phyloP scores from a whole-genome alignment of 1,140 invertebrate genomes.

The Pentalonia nigronervosa region DNA sequence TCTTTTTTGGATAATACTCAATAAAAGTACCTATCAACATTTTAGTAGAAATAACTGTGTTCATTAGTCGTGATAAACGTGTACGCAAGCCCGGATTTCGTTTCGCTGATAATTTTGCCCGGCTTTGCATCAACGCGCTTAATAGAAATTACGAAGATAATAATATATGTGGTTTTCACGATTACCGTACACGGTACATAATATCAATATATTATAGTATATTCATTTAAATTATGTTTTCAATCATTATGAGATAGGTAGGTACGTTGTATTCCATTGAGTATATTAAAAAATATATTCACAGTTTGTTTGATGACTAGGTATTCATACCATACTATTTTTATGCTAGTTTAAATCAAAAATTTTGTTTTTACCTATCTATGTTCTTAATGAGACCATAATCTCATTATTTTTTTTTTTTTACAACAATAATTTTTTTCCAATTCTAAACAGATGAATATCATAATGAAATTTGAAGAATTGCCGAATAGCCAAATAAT shows the following conservation, averaged over 20 bases:
- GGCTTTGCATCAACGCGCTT: not conserved
- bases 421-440: not conserved
- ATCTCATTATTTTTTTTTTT: too few relatives aligned
- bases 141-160: not conserved
- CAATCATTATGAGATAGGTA: too few relatives aligned
- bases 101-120: conserved; percentile 8
- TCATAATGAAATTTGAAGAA: too few relatives aligned
- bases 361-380: too few relatives aligned
- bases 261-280: too few relatives aligned
- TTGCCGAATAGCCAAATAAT: too few relatives aligned
- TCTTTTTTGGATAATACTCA: not conserved
- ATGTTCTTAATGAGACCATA: too few relatives aligned
- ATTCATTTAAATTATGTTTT: too few relatives aligned
- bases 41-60: not conserved
- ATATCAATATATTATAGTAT: not conserved
- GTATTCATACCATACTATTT: too few relatives aligned
- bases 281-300: too few relatives aligned
- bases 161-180: not conserved
- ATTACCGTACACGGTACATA: not conserved
- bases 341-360: too few relatives aligned
- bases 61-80: not conserved
- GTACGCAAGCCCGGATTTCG: not conserved
- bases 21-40: not conserved
- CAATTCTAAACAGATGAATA: not conserved
- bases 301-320: too few relatives aligned